phyloP scores from a whole-genome alignment of 2,888 invertebrate species.

The Lepas anatifera region DNA sequence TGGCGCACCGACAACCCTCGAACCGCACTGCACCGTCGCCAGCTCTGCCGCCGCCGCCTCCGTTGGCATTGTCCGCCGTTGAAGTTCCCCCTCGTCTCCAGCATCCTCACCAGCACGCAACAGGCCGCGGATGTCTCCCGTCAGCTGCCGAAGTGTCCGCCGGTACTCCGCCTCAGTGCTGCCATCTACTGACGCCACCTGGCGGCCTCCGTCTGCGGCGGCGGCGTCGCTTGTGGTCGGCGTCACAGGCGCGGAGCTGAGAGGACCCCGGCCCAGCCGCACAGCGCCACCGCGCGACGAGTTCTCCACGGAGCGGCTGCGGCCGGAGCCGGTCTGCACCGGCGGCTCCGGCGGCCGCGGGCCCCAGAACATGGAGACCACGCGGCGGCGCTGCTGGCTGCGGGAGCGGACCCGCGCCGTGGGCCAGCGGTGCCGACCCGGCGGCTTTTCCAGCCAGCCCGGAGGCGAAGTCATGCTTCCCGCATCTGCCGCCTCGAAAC shows the following conservation, averaged over 20 bases:
- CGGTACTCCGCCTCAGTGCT: background rate
- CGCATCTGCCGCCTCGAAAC: background rate
- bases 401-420: background rate
- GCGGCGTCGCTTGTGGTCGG: background rate
- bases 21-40: background rate
- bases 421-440: background rate
- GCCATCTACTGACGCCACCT: background rate
- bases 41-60: background rate
- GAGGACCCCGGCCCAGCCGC: background rate
- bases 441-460: background rate
- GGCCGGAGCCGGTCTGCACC: too few species aligned
- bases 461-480: background rate
- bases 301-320: background rate
- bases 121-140: background rate
- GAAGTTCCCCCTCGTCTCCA: background rate
- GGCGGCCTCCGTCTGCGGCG: background rate
- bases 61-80: background rate
- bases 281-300: too few species aligned
- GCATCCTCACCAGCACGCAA: background rate
- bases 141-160: background rate
- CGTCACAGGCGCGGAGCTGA: background rate
- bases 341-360: slow-evolving; percentile 7
- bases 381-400: background rate
- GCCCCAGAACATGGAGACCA: slow-evolving; percentile 1
- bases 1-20: background rate